phyloP scores from a whole-genome alignment of 2,797 vertebrate species.

The Triplophysa yarkandensis region DNA sequence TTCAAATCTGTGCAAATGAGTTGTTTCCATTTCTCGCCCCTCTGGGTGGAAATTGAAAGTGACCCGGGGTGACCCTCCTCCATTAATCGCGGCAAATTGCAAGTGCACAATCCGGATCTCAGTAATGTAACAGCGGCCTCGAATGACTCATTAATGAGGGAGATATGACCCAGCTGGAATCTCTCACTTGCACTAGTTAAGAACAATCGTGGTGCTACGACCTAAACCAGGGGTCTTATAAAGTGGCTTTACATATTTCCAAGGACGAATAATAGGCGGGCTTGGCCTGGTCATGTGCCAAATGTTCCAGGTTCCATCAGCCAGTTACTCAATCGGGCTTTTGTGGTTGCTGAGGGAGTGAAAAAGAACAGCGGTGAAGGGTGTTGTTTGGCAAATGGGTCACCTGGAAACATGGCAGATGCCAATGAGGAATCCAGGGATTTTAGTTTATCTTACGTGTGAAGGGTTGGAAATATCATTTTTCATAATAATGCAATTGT shows the following conservation, averaged over 20 bases:
- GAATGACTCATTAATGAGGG: conserved; percentile 89
- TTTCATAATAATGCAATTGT: conserved; percentile 24
- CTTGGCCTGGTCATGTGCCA: conserved; percentile 61
- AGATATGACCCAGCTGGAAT: conserved; percentile 84
- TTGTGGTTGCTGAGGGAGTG: conserved; percentile 59
- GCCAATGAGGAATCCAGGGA: conserved; percentile 26
- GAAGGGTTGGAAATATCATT: conserved; percentile 19
- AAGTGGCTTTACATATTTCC: conserved; percentile 79
- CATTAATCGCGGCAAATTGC: conserved; percentile 98
- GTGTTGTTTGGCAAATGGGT: conserved; percentile 61
- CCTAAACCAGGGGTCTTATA: conserved; percentile 83
- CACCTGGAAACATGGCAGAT: conserved; percentile 39
- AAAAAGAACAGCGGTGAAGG: conserved; percentile 48
- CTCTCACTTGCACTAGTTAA: conserved; percentile 85
- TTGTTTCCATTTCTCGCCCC: conserved; percentile 94
- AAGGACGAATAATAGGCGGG: conserved; percentile 70
- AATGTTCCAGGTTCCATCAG: conserved; percentile 59
- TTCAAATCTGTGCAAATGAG: conserved; percentile 99
- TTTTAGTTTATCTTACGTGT: conserved; percentile 39
- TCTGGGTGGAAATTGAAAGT: conserved; percentile 99
- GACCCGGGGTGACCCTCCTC: conserved; percentile 93
- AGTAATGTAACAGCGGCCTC: conserved; percentile 80
- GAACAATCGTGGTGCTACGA: conserved; percentile 85
- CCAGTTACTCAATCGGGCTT: conserved; percentile 55
- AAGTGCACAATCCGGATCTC: conserved; percentile 86